Base-by-base conservation (phyloP, 2,888 invertebrate genomes). In the Aphidoletes aphidimyza region DNA sequence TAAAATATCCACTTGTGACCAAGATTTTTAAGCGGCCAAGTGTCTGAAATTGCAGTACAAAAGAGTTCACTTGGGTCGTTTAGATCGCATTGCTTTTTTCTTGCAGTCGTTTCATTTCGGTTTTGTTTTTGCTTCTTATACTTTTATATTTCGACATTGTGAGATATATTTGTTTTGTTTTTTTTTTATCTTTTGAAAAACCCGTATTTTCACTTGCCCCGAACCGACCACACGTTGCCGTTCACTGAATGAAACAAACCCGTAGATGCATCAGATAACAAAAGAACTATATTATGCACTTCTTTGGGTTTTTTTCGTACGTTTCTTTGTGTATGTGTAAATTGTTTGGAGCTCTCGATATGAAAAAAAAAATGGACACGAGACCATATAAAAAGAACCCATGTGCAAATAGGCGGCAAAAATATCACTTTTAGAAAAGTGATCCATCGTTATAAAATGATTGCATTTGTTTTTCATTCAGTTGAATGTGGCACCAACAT, bases 1-100 rank as follows among this genome's bases (percentile, higher is more conserved):
- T 69, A 14, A 69, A 69, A 69, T 34, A 69, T 69, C 69, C 69
- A 69, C 69, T 69, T 69, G 69, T 69, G 69, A 34, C 69, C 30
- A 69, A 69, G 69, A 69, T 34, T 30, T 69, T 69, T 14, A 69
- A 69, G 30, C 2, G 30, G 11, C 14, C 69, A 69, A 69, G 69
- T 34, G 34, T n/a, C 34, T 69, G 11, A 30, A 69, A 30, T 69
- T 11, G n/a, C 34, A 2, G n/a, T 30, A 69, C 30, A 30, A 69
- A 30, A 14, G 54, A 54, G 9, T 1, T 11, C 14, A 69, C 69
- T 69, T 26, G 54, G 69, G 14, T 30, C 42, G 42, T 42, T 9
- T 14, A 42, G 8, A 14, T 42, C 14, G 6, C 14, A 9, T 42
- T 14, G 6, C 42, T 42, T 9, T 42, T 42, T 14, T 54, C 22